These are phyloP conservation scores for Misgurnus anguillicaudatus DNA, from an alignment of 2,113 vertebrate species.

Conservation along the genomic window DNA sequence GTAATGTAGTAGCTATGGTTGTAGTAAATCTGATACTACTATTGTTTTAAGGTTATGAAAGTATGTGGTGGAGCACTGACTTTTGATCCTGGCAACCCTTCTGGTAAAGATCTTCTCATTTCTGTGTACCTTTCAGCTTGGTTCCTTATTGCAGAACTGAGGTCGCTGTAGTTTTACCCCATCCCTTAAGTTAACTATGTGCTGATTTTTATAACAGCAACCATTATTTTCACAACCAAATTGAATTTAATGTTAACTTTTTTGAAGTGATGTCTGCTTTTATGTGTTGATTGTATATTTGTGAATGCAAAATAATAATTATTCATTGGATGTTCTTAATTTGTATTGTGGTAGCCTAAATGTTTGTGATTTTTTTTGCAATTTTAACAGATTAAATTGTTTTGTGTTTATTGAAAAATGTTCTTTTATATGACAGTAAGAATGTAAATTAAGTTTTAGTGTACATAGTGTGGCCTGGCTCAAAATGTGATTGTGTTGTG, in stretches of 20 bases:
- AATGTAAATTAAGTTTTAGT: neutral
- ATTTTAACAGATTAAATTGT: neutral
- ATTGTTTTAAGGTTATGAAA: constrained; percentile 6
- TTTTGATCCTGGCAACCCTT: neutral
- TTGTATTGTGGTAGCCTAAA: neutral
- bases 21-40: neutral
- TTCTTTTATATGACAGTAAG: constrained; percentile 1
- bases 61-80: neutral
- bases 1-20: neutral
- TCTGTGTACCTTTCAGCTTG: constrained; percentile 4
- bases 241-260: neutral
- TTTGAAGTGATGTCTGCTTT: neutral
- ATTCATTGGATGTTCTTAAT: neutral
- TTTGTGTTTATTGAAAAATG: neutral
- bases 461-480: neutral
- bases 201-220: neutral
- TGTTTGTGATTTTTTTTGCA: neutral
- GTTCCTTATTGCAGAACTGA: neutral
- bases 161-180: neutral
- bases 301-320: neutral
- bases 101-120: constrained; percentile 8
- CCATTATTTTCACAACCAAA: neutral
- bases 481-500: neutral
- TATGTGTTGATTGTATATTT: neutral
- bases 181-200: neutral